Percentiles rank a stretch among this genome's conserved stretches.
Evolutionary conservation across 2,888 invertebrate species (phyloP).

Genomic region (Tetragonisca angustula): DNA sequence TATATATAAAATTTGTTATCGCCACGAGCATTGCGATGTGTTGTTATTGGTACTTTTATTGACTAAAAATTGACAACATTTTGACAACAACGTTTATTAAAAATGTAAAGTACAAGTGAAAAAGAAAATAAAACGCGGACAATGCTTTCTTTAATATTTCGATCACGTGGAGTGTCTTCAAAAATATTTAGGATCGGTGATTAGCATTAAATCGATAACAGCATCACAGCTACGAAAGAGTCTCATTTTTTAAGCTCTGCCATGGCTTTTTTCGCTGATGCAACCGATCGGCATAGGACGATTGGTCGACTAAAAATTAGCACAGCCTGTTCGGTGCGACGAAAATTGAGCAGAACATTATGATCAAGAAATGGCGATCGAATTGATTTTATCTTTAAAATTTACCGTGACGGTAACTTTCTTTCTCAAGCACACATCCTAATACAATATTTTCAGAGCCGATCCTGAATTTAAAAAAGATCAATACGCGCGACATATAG

Average conservation of each 20-base stretch:
- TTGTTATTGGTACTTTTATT: constrained; percentile 62
- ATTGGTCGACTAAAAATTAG: constrained; percentile 68
- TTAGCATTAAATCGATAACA: constrained; percentile 73
- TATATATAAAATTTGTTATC: constrained; percentile 62
- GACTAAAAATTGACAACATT: constrained; percentile 69
- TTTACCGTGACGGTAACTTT: constrained; percentile 24
- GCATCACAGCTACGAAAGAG: constrained; percentile 75
- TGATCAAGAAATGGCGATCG: constrained; percentile 68
- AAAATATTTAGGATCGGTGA: constrained; percentile 61
- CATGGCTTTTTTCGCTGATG: constrained; percentile 62
- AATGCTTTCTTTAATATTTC: constrained; percentile 42
- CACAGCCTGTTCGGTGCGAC: constrained; percentile 73
- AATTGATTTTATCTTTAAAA: constrained; percentile 50
- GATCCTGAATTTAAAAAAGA: constrained; percentile 31
- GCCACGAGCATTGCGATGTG: constrained; percentile 28
- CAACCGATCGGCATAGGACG: constrained; percentile 67
- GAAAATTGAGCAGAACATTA: constrained; percentile 75
- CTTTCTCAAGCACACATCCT: constrained; percentile 36
- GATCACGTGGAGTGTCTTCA: constrained; percentile 67
- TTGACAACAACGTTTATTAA: constrained; percentile 58
- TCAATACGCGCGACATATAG: constrained; percentile 40
- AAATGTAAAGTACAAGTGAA: constrained; percentile 58
- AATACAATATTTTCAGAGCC: constrained; percentile 33
- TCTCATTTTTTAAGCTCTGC: constrained; percentile 66
- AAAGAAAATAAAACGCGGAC: constrained; percentile 48